These are phyloP conservation scores for Diloba caeruleocephala DNA, from an alignment of 2,888 invertebrate genomes.

Conservation along the genomic window DNA sequence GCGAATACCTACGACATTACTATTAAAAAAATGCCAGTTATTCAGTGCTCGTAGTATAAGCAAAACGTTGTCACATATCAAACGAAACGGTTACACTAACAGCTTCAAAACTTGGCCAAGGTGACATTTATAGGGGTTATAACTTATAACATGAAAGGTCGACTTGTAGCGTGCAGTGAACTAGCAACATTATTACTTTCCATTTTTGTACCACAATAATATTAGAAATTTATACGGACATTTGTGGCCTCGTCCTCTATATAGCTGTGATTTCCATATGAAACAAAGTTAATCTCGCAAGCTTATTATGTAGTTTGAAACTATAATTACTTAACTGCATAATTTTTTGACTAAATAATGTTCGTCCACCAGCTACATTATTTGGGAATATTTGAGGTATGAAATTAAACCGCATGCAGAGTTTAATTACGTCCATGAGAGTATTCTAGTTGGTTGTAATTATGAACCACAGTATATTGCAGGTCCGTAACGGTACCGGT, in stretches of 20 bases:
- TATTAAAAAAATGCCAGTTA: too few relatives aligned
- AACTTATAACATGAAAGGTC: conserved; percentile 53
- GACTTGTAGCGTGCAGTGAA: conserved; percentile 47
- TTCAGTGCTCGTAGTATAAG: conserved; percentile 8
- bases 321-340: too few relatives aligned
- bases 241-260: conserved; percentile 9
- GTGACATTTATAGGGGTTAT: conserved; percentile 56
- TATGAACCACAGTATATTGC: not conserved
- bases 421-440: not conserved
- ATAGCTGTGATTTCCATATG: conserved; percentile 22
- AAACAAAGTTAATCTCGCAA: conserved; percentile 19
- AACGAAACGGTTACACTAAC: conserved; percentile 29
- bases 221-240: conserved; percentile 20
- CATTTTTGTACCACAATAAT: conserved; percentile 28
- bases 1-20: too few relatives aligned
- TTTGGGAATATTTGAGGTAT: not conserved
- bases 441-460: not conserved
- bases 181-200: conserved; percentile 38
- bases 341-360: not conserved
- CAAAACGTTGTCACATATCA: conserved; percentile 14
- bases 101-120: conserved; percentile 58
- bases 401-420: conserved; percentile 11
- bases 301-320: conserved; percentile 2
- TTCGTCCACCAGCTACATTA: not conserved
- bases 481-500: not conserved